Base-by-base conservation (phyloP, 1,140 invertebrate species). In the Aphelinus atriplicis region DNA sequence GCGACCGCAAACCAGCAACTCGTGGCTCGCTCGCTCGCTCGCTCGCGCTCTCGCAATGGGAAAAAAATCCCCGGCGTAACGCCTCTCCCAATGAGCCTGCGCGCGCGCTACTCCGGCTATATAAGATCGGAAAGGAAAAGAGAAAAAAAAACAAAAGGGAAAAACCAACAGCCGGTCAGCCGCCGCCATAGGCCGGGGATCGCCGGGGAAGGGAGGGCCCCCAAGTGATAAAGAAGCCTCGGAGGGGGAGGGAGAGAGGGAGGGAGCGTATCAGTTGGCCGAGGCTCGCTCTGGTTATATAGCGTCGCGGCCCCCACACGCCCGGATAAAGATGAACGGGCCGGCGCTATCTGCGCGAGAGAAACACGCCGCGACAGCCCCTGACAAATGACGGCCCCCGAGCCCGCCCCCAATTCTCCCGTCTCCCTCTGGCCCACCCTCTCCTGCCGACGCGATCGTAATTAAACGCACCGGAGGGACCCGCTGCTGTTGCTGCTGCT, bases 291-390 rank as follows among this genome's bases (percentile, higher is more conserved):
- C 62, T 73, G 50, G 51, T 64, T 70, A 61, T 9, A 7, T 4
- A 26, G n/a, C n/a, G 48, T 7, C 7, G 3, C n/a, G 10, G n/a
- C 61, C 47, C 56, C 45, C 57, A 70, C 73, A 73, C 80, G 80
- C 82, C 82, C 80, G 82, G 84, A 87, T 87, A 87, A 87, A 87
- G 86, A 87, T 86, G 85, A 87, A 87, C 84, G 84, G 85, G 83
- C 84, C n/a, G 46, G 3, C 84, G 85, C 83, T 86, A 86, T 87
- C 86, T 85, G 84, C 86, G 81, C 84, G 62, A 64, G 47, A 85
- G 85, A 82, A 86, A 86, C 86, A 85, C 82, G 84, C 81, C 82
- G 84, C 85, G 87, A 88, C 86, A 87, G 86, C 85, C 84, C 83
- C 86, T 87, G 86, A 88, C 86, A 87, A 88, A 88, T 87, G 87